Percentiles rank a stretch among this genome's conserved stretches.
These are phyloP conservation scores for Trissolcus basalis DNA, from an alignment of 1,140 invertebrate species.

Conservation along the genomic window DNA sequence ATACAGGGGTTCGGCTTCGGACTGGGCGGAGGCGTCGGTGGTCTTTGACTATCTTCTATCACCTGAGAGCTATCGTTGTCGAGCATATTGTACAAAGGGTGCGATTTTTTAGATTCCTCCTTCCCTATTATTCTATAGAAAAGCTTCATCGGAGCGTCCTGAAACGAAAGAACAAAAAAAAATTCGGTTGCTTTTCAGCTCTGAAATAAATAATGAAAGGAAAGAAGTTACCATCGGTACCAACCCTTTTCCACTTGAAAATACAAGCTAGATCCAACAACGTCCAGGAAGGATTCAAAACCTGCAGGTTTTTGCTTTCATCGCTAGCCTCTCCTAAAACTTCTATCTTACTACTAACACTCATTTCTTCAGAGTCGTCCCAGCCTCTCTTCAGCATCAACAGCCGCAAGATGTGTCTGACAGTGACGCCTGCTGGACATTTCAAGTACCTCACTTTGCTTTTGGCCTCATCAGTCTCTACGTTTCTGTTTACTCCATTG, in stretches of 20 bases:
- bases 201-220: neutral
- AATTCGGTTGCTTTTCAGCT: too few relatives aligned
- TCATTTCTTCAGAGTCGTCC: constrained; percentile 61
- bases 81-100: constrained; percentile 28
- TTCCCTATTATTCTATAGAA: constrained; percentile 63
- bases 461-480: constrained; percentile 34
- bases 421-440: constrained; percentile 70
- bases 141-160: constrained; percentile 70
- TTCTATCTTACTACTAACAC: constrained; percentile 63
- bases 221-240: too few relatives aligned
- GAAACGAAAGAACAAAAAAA: constrained; percentile 34
- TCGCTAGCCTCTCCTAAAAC: constrained; percentile 61
- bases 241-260: constrained; percentile 70
- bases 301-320: constrained; percentile 34
- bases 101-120: constrained; percentile 43
- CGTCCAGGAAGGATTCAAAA: constrained; percentile 68
- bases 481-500: constrained; percentile 19
- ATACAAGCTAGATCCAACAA: constrained; percentile 69
- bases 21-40: constrained; percentile 70
- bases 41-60: constrained; percentile 70
- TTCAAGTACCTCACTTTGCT: constrained; percentile 65
- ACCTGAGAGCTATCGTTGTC: constrained; percentile 43
- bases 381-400: constrained; percentile 71
- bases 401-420: constrained; percentile 67
- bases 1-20: constrained; percentile 63